Evolutionary conservation across 2,113 vertebrate genomes (phyloP).

Genomic region (Glaucidium brasilianum): DNA sequence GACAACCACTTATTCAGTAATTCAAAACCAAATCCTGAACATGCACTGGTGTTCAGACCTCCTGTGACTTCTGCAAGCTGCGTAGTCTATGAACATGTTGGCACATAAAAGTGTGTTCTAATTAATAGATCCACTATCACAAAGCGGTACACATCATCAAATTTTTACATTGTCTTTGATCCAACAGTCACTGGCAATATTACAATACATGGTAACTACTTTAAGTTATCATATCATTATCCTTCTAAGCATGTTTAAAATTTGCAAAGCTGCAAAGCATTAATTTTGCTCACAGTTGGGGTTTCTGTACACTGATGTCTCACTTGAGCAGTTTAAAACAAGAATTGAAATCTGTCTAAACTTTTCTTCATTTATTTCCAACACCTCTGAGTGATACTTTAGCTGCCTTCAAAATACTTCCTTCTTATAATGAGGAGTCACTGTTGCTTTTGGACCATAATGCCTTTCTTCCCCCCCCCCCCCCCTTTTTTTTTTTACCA

Average conservation of each 20-base stretch:
- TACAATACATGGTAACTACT: not conserved
- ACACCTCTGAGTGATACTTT: not conserved
- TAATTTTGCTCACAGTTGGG: not conserved
- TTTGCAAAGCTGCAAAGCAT: not conserved
- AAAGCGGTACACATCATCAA: not conserved
- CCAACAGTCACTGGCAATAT: not conserved
- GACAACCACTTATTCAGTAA: not conserved
- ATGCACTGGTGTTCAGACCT: not conserved
- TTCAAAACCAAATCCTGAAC: not conserved
- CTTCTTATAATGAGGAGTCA: not conserved
- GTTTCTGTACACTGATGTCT: not conserved
- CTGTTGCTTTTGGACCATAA: not conserved
- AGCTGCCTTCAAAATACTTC: not conserved
- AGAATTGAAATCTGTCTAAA: not conserved
- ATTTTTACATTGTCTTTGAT: slow-evolving; percentile 2
- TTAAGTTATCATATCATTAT: not conserved
- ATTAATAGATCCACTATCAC: not conserved
- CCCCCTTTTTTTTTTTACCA: not conserved
- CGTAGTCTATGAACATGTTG: not conserved
- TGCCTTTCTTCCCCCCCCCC: not conserved
- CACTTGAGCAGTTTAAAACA: not conserved
- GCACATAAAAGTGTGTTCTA: not conserved
- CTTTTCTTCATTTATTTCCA: not conserved
- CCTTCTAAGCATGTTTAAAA: not conserved
- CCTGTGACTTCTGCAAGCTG: not conserved